Evolutionary conservation across 2,113 vertebrate species (phyloP), one percentile per base, ranked within the genome.

Genomic region (Galeopterus variegatus): DNA sequence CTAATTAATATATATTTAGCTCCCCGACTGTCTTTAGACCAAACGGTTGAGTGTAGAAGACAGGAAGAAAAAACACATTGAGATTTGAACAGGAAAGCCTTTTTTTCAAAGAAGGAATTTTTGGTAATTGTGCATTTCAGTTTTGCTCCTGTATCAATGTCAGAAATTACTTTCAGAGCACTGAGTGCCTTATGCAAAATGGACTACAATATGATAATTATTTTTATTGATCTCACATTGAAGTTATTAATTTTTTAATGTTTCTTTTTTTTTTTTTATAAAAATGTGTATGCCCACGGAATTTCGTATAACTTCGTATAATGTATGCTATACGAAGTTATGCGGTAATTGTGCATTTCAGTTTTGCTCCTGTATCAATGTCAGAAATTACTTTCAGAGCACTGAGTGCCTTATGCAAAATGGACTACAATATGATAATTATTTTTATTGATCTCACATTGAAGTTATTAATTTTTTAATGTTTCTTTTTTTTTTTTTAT

Each of bases 1-100:
- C 98, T 99, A 99, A 99, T 99, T 99, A 99, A 99, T 99, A 99
- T 98, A 99, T 98, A 98, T 99, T 99, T 99, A 98, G 98, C 98
- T 99, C 98, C 95, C 98, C 98, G 97, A 96, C 98, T 98, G 98
- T 98, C 99, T 99, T 99, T 98, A 98, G 98, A 98, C 98, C 97
- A 98, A 98, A 97, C 70, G 95, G 97, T 98, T 98, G 97, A 93
- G 94, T 89, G 70, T 96, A 97, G 98, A 98, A 98, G 98, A 98
- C 97, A 98, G 87, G 93, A 75, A 54, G 52, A 3, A 86, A 90
- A 31, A 88, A 65, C n/a, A 88, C 96, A 81, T 48, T 70, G 94
- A 97, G 94, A 98, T 98, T 95, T 21, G 94, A 97, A 50, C 69
- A 84, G 98, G 96, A 97, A 98, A 98, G 94, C 98, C 94, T 98